phyloP scores from a whole-genome alignment of 2,888 invertebrate species.

The Spodoptera littoralis region DNA sequence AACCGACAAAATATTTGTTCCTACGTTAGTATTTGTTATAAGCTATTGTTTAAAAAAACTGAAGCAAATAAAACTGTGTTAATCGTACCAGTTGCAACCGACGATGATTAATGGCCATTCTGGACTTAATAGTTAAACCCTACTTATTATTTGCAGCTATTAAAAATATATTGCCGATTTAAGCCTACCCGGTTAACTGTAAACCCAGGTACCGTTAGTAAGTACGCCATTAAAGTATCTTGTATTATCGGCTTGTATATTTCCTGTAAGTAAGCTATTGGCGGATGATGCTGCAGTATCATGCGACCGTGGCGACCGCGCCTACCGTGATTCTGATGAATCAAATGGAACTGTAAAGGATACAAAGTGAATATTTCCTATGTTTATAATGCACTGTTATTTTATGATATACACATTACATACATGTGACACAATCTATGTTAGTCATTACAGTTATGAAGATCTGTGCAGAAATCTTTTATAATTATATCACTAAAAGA shows the following conservation, averaged over 20 bases:
- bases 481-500: too few relatives aligned
- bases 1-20: neutral
- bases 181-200: constrained; percentile 18
- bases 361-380: constrained; percentile 81
- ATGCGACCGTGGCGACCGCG: neutral
- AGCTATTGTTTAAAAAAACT: neutral
- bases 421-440: too few relatives aligned
- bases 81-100: too few relatives aligned
- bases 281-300: constrained; percentile 4
- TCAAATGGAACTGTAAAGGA: constrained; percentile 67
- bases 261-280: constrained; percentile 21
- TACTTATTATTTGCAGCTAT: constrained; percentile 5
- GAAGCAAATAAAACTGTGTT: too few relatives aligned
- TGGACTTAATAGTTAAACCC: too few relatives aligned
- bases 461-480: too few relatives aligned
- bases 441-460: neutral
- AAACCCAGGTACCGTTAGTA: constrained; percentile 16
- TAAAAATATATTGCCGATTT: constrained; percentile 15
- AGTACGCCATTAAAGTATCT: constrained; percentile 26
- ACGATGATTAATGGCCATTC: constrained; percentile 17
- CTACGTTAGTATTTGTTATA: too few relatives aligned
- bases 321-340: constrained; percentile 41
- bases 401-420: neutral
- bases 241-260: constrained; percentile 20
- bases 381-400: constrained; percentile 37